Base-by-base conservation (phyloP, 1,140 invertebrate genomes). In the Holcopasites calliopsidis region DNA sequence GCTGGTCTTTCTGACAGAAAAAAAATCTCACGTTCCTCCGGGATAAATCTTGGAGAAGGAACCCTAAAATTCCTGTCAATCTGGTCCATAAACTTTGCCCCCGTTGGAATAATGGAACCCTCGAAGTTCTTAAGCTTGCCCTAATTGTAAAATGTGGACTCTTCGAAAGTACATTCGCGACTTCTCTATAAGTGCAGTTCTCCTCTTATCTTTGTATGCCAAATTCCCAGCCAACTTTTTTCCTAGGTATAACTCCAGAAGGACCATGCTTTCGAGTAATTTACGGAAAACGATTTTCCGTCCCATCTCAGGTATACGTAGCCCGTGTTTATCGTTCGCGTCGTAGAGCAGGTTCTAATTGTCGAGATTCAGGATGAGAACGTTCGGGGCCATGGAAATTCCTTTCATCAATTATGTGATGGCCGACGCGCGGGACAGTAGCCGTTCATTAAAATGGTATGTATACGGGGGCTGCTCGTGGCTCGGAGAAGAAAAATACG, bases 401-500 rank as follows among this genome's bases (percentile, higher is more conserved):
- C 44, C 72, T 82, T 83, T 82, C 76, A 83, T 83, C 72, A 83
- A 83, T 83, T 83, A 18, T 6, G 83, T 76, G 18, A 79, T 69
- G 42, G 81, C 72, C 55, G 79, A 77, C 70, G 58, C 58, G 68
- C 77, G 70, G 83, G 80, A 88, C 87, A 86, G 87, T 88, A 88
- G 87, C 87, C 85, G 84, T 86, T 87, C 87, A 88, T 88, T 89
- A 89, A 89, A 88, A 77, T 0, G 44, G 44, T 11, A 47, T 85
- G 88, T 87, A 87, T 82, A 84, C 76, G 79, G 78, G 62, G 42
- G 68, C 76, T 80, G 85, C 80, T 87, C 64, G 77, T 75, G 81
- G 81, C 75, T 64, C 52, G 77, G 86, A 87, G 84, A 89, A 90
- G 84, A 89, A 90, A 90, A 89, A 89, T 86, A 86, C 84, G 87